Evolutionary conservation across 1,140 invertebrate genomes (phyloP), one percentile per base, ranked within the genome.

Genomic region (Portunus trituberculatus): DNA sequence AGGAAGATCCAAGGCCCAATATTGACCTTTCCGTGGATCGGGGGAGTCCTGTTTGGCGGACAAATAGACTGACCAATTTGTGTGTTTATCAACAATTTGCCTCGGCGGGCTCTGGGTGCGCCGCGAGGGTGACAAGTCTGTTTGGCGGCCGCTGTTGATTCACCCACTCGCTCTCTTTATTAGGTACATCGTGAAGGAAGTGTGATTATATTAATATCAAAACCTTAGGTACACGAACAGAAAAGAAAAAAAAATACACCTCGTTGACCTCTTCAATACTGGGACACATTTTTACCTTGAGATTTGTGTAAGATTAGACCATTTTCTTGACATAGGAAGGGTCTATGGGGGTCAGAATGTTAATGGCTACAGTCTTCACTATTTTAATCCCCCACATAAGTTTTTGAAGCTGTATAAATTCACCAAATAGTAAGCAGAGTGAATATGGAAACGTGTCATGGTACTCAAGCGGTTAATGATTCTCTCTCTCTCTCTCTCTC

Each of bases 1-100:
- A 46, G 84, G 84, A 32, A 32, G 84, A 46, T 87, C 31, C n/a
- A 28, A 8, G 84, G 84, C 84, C 39, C 87, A 89, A 89, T 89
- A 89, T 89, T 89, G 39, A 89, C 87, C 31, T 89, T 89, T 46
- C 87, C 87, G n/a, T 45, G 87, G 87, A 89, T 89, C 87, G 39
- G 87, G 48, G 39, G 87, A 89, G 39, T 89, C 39, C 31, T 89
- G 87, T 89, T 89, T 89, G 87, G 6, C 45, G 87, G 87, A 25
- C 87, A 89, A 89, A 89, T 45, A 89, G 25, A 89, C 87, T 89
- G 87, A 89, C 39, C 87, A 46, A 45, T 89, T 89, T 46, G 87
- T 89, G 87, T 89, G 87, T 89, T 89, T 46, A 48, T 89, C 87
- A 89, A 89, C 87, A 89, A 89, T 89, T 89, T 89, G 87, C 0